Percentiles rank a stretch among this genome's conserved stretches.
These are phyloP conservation scores for Liopterus haemorrhoidalis DNA, from an alignment of 2,888 invertebrate species.

Conservation along the genomic window DNA sequence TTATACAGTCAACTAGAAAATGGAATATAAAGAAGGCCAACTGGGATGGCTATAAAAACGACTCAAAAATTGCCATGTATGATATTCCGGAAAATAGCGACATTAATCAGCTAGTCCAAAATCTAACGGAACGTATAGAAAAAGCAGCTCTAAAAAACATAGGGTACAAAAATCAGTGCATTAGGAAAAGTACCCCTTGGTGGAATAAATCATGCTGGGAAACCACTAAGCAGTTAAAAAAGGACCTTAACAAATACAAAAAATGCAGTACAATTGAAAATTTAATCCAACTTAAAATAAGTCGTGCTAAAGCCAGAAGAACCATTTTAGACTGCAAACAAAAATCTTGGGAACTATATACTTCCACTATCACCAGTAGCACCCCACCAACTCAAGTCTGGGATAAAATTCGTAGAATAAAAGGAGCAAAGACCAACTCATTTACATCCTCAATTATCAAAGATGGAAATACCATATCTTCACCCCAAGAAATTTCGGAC, in stretches of 20 bases:
- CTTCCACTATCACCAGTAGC: not conserved
- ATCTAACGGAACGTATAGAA: too few species aligned
- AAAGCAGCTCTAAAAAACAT: too few species aligned
- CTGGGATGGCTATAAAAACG: too few species aligned
- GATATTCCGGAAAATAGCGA: too few species aligned
- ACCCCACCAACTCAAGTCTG: not conserved
- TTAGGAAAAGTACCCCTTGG: not conserved
- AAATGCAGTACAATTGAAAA: not conserved
- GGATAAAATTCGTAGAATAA: constrained; percentile 1
- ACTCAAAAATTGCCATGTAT: too few species aligned
- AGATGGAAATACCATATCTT: not conserved
- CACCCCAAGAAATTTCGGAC: not conserved
- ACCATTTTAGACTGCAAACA: not conserved
- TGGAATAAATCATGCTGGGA: not conserved
- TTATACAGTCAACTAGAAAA: not conserved
- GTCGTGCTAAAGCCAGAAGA: not conserved
- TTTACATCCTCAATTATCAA: not conserved
- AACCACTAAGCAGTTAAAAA: not conserved
- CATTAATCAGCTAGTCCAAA: too few species aligned
- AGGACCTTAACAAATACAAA: not conserved
- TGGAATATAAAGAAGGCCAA: too few species aligned
- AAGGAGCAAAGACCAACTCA: not conserved
- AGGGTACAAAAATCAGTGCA: too few species aligned
- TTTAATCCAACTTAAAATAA: not conserved
- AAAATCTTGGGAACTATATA: not conserved